Conservation (phyloP, 2,113 vertebrate species). For the Ctenomys sociabilis region DNA sequence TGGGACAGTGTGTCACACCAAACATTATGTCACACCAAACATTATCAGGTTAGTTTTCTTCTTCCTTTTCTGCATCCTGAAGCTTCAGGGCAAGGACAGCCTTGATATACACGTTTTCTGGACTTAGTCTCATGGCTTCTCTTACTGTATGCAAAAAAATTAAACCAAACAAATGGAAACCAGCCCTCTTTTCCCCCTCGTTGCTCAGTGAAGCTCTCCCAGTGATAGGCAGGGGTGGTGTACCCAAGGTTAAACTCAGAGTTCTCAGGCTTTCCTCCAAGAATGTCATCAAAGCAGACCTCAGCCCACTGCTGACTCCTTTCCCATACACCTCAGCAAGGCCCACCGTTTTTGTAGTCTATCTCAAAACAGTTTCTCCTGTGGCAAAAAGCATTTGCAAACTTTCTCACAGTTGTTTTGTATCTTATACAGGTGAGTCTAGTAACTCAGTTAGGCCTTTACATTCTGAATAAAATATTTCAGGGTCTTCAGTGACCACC, state of each 20-base stretch:
- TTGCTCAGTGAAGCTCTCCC: not conserved
- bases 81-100: constrained; percentile 85
- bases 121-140: constrained; percentile 82
- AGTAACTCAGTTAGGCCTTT: constrained; percentile 78
- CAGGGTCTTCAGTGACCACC: constrained; percentile 78
- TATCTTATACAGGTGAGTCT: constrained; percentile 84
- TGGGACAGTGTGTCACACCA: constrained; percentile 76
- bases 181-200: not conserved
- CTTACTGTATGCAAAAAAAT: not conserved
- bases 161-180: too few species aligned
- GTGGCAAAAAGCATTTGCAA: constrained; percentile 25
- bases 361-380: constrained; percentile 81
- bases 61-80: constrained; percentile 36
- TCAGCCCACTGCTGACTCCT: constrained; percentile 81
- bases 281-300: constrained; percentile 84
- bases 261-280: constrained; percentile 83
- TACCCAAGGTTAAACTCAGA: constrained; percentile 85
- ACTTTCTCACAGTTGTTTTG: constrained; percentile 64
- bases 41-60: constrained; percentile 81
- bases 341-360: constrained; percentile 88
- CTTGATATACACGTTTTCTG: constrained; percentile 73
- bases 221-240: constrained; percentile 77
- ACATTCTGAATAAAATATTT: constrained; percentile 83
- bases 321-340: constrained; percentile 81
- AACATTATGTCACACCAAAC: constrained; percentile 80